phyloP scores from a whole-genome alignment of 1,140 invertebrate genomes.

The Zelostemma sp. region DNA sequence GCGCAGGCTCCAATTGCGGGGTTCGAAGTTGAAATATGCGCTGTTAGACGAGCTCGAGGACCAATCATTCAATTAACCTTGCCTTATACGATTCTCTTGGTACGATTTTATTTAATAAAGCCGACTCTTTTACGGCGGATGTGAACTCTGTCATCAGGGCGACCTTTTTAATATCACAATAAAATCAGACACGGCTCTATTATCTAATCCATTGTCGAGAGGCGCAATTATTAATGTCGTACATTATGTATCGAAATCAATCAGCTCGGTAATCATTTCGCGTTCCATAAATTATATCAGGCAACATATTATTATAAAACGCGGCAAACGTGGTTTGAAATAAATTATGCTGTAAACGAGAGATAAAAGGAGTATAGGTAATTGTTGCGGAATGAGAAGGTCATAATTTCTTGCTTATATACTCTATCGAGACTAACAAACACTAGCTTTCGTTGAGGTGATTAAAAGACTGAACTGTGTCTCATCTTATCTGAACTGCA shows the following conservation, averaged over 20 bases:
- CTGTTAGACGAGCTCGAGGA: slow-evolving; percentile 48
- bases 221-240: neutral
- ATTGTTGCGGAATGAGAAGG: no score
- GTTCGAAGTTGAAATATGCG: slow-evolving; percentile 34
- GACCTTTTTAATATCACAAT: slow-evolving; percentile 39
- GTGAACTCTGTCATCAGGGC: slow-evolving; percentile 45
- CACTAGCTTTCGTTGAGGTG: no score
- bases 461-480: neutral
- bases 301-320: neutral
- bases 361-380: no score
- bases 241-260: neutral
- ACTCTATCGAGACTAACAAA: no score
- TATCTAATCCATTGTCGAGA: neutral
- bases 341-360: no score
- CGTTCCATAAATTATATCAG: neutral
- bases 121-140: slow-evolving; percentile 52
- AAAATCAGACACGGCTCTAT: slow-evolving; percentile 33
- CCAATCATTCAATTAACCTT: slow-evolving; percentile 66
- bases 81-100: slow-evolving; percentile 60
- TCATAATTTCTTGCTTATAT: no score
- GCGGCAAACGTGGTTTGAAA: no score
- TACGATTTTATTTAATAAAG: slow-evolving; percentile 65
- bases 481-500: neutral
- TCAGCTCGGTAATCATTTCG: neutral
- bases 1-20: slow-evolving; percentile 15